Evolutionary conservation across 1,140 invertebrate species (phyloP).

Genomic region (Varroa destructor): DNA sequence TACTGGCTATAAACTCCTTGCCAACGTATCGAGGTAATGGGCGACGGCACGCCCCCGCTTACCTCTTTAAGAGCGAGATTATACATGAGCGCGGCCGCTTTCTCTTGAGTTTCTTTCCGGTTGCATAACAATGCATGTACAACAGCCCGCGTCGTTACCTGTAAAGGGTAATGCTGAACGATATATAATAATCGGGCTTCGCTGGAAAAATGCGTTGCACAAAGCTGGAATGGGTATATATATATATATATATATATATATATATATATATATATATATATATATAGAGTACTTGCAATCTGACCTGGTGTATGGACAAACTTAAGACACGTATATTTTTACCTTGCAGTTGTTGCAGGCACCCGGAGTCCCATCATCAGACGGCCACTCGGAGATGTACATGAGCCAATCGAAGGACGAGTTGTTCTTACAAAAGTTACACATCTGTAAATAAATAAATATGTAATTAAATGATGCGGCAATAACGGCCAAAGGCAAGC

Average conservation of each 20-base stretch:
- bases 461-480: neutral
- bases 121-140: constrained; percentile 69
- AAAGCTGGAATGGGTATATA: too few species aligned
- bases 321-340: too few species aligned
- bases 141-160: constrained; percentile 72
- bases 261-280: too few species aligned
- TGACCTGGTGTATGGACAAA: too few species aligned
- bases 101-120: constrained; percentile 51
- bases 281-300: too few species aligned
- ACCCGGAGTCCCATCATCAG: constrained; percentile 13
- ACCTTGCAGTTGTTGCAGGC: constrained; percentile 54
- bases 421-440: constrained; percentile 76
- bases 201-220: too few species aligned
- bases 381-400: constrained; percentile 55
- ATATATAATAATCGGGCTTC: too few species aligned
- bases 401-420: constrained; percentile 79
- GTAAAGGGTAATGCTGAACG: constrained; percentile 31
- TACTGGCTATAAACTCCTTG: too few species aligned
- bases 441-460: constrained; percentile 49
- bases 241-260: too few species aligned
- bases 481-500: too few species aligned
- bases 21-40: too few species aligned
- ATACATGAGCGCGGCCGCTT: constrained; percentile 70
- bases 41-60: neutral
- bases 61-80: constrained; percentile 85